A percentile compares a stretch with the other conserved stretches of the same genome.
Conservation (phyloP, 2,113 vertebrate genomes). For the Psammodynastes pulverulentus region DNA sequence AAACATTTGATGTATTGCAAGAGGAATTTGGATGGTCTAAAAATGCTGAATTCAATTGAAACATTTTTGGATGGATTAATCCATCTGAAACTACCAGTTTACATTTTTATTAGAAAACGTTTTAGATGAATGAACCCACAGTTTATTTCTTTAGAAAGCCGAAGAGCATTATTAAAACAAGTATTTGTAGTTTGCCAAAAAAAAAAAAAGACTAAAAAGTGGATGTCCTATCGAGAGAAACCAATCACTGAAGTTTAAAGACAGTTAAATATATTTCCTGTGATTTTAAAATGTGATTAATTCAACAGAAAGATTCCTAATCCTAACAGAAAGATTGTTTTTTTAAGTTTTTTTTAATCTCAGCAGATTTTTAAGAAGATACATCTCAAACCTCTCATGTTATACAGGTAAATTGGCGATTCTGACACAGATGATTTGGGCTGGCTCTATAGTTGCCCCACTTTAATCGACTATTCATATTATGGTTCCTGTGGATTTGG, state of each 20-base stretch:
- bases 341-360: neutral
- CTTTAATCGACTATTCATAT: neutral
- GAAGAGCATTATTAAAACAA: neutral
- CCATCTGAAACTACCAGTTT: neutral
- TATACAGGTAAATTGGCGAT: neutral
- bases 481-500: neutral
- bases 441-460: neutral
- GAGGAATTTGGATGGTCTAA: neutral
- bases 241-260: neutral
- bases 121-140: neutral
- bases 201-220: neutral
- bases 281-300: neutral
- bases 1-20: neutral
- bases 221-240: neutral
- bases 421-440: neutral
- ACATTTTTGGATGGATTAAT: neutral
- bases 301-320: neutral
- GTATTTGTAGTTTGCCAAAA: neutral
- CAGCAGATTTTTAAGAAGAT: neutral
- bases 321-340: neutral
- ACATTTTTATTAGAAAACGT: neutral
- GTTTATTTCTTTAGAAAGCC: neutral
- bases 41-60: neutral
- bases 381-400: neutral
- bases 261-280: neutral